phyloP scores from a whole-genome alignment of 2,797 vertebrate genomes.

The Galago senegalensis region DNA sequence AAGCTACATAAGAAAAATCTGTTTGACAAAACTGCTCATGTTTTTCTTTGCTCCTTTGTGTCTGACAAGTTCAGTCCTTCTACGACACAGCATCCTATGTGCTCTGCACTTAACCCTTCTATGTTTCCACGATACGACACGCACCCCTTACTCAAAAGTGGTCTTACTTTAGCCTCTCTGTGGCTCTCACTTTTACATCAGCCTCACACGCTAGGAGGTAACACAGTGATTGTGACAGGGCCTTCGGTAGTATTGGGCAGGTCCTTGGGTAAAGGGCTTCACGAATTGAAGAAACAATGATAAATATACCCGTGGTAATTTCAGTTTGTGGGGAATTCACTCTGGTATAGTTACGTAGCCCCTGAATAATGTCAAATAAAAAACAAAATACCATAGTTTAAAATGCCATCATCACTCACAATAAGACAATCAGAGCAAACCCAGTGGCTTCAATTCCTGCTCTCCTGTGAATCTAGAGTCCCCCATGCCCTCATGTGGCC shows the following conservation, averaged over 20 bases:
- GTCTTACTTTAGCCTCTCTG: not conserved
- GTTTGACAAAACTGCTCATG: not conserved
- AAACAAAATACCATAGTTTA: not conserved
- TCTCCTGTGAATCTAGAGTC: not conserved
- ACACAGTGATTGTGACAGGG: not conserved
- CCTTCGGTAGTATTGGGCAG: not conserved
- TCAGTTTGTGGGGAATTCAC: not conserved
- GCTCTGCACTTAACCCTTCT: not conserved
- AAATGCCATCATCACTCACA: constrained; percentile 13
- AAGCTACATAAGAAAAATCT: constrained; percentile 24
- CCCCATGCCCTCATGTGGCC: not conserved
- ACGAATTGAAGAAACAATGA: not conserved
- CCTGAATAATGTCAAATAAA: constrained; percentile 43
- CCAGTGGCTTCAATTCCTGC: not conserved
- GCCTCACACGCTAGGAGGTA: not conserved
- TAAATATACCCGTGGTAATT: not conserved
- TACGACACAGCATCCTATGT: not conserved
- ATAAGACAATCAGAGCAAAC: not conserved
- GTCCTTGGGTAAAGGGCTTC: not conserved
- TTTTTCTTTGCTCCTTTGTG: constrained; percentile 46
- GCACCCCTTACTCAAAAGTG: not conserved
- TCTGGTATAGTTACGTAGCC: not conserved
- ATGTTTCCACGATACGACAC: not conserved
- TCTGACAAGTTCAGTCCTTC: not conserved
- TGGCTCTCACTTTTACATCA: not conserved